Evolutionary conservation across 2,113 vertebrate species (phyloP).

Genomic region (Dicrurus megarhynchus): DNA sequence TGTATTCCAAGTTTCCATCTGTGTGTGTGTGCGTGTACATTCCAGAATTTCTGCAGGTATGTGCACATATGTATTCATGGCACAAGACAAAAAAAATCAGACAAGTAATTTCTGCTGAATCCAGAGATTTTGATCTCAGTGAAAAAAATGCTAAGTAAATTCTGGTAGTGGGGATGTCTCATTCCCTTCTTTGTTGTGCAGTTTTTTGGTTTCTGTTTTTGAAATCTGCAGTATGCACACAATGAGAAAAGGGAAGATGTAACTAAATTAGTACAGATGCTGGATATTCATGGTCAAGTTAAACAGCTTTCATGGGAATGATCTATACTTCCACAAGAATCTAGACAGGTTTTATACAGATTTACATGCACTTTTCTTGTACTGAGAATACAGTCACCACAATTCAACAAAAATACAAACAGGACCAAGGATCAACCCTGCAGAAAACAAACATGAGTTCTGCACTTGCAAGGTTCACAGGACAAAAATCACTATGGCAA

Average conservation of each 20-base stretch:
- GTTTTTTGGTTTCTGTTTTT: background rate
- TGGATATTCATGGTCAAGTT: background rate
- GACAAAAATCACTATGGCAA: background rate
- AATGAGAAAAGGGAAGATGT: background rate
- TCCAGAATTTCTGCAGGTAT: background rate
- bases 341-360: background rate
- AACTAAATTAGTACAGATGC: background rate
- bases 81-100: background rate
- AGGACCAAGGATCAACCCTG: background rate
- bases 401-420: background rate
- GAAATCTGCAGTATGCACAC: background rate
- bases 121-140: background rate
- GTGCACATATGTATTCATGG: background rate
- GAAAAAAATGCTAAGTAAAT: background rate
- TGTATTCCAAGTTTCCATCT: background rate
- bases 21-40: background rate
- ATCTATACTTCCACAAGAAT: background rate
- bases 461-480: background rate
- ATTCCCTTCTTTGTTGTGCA: background rate
- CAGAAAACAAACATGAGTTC: slow-evolving; percentile 11
- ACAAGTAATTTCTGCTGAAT: background rate
- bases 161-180: background rate
- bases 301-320: background rate
- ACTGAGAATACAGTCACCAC: background rate
- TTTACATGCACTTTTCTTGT: background rate